These are phyloP conservation scores for Aphyosemion australe DNA, from an alignment of 2,113 vertebrate species.

Conservation along the genomic window DNA sequence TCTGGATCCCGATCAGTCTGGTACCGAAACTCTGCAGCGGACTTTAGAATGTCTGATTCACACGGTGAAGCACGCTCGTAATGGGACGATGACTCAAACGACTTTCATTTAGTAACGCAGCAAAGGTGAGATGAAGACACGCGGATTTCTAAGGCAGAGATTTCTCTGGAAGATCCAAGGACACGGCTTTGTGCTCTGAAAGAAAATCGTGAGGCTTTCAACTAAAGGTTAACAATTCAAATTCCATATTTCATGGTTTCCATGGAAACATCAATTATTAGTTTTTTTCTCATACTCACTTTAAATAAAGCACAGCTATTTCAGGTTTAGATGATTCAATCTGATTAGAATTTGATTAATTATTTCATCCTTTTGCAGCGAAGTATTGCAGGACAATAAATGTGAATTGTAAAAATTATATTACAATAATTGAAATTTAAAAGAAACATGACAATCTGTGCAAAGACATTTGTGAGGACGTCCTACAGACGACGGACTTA, in stretches of 20 bases:
- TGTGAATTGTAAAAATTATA: too few relatives aligned
- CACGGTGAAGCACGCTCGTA: not conserved
- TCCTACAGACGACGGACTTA: too few relatives aligned
- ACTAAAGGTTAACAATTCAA: slow-evolving; percentile 51
- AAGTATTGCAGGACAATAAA: too few relatives aligned
- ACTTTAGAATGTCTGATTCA: slow-evolving; percentile 20
- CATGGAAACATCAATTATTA: slow-evolving; percentile 44
- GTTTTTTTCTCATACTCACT: not conserved
- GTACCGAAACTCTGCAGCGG: not conserved
- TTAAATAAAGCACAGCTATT: too few relatives aligned
- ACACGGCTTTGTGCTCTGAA: slow-evolving; percentile 25
- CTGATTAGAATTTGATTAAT: not conserved
- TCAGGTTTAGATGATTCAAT: too few relatives aligned
- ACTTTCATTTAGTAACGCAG: slow-evolving; percentile 24
- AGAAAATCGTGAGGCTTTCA: slow-evolving; percentile 35
- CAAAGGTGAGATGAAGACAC: slow-evolving; percentile 42
- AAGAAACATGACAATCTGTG: too few relatives aligned
- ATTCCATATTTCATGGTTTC: slow-evolving; percentile 43
- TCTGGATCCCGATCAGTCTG: too few relatives aligned
- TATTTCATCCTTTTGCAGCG: too few relatives aligned
- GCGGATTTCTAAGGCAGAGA: slow-evolving; percentile 3
- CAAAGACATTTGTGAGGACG: too few relatives aligned
- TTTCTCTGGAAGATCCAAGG: slow-evolving; percentile 54
- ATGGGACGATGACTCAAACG: slow-evolving; percentile 19
- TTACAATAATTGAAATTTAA: too few relatives aligned